Conservation (phyloP, 30 jellyfish, hydroid and myxozoan genomes). For the Turritopsis dohrnii region DNA sequence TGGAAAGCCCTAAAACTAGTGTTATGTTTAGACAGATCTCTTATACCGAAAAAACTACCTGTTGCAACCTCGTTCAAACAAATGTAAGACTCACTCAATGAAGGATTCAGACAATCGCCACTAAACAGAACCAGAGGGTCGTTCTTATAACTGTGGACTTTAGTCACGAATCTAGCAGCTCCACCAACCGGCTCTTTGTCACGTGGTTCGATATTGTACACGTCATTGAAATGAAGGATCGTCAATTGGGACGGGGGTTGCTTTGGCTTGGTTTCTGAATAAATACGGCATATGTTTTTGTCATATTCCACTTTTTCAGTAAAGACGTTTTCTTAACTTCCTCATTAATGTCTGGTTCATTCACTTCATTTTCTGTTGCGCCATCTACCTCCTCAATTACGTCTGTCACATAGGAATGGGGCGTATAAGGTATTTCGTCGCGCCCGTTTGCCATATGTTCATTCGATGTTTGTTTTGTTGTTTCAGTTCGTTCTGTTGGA, state of each 20-base stretch:
- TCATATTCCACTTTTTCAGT: constrained; percentile 8
- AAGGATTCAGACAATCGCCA: constrained; percentile 79
- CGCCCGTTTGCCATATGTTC: neutral
- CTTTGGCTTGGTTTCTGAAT: constrained; percentile 3
- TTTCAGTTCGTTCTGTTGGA: neutral
- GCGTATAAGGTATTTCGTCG: neutral
- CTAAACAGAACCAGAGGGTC: constrained; percentile 68
- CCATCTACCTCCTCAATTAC: neutral
- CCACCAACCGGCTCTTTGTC: constrained; percentile 86
- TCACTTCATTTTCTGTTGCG: neutral
- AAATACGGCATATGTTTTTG: constrained; percentile 1
- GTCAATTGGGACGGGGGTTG: constrained; percentile 22
- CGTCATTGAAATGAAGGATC: constrained; percentile 70
- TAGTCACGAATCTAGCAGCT: constrained; percentile 76
- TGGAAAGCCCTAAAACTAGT: neutral
- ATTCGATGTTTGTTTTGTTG: neutral
- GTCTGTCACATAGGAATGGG: neutral
- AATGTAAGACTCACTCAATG: constrained; percentile 42
- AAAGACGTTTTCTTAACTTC: neutral
- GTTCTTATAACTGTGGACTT: constrained; percentile 42
- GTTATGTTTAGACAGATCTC: no score
- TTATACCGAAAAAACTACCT: no score
- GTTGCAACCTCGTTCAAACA: neutral
- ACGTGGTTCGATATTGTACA: constrained; percentile 70
- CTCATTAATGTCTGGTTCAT: no score